Conservation (phyloP, 2,113 vertebrate genomes). For the Phylloscopus whistleri region DNA sequence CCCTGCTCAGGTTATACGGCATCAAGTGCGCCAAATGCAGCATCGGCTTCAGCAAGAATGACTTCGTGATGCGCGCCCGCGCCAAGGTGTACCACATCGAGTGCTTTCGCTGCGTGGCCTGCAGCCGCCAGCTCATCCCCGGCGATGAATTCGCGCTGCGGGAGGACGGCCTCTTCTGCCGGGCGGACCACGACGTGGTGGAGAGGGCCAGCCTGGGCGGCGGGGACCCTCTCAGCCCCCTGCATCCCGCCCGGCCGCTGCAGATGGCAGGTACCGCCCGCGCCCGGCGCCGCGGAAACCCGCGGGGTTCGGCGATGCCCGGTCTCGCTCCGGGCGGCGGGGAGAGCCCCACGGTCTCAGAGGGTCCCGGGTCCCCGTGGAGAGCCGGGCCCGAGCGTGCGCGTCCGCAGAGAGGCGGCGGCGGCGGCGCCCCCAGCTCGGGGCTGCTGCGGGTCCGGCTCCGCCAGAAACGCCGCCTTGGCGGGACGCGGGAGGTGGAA, state of each 20-base stretch:
- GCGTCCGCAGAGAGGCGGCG: not conserved
- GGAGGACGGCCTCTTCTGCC: slow-evolving; percentile 95
- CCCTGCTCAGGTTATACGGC: slow-evolving; percentile 86
- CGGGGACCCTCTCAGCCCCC: slow-evolving; percentile 90
- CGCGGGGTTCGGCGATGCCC: not conserved
- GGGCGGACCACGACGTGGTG: slow-evolving; percentile 95
- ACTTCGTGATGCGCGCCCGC: slow-evolving; percentile 97
- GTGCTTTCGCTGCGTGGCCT: slow-evolving; percentile 98
- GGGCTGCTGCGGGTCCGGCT: not conserved
- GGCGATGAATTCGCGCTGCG: slow-evolving; percentile 96
- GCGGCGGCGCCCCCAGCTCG: not conserved
- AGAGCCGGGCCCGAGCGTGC: not conserved
- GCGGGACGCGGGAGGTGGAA: not conserved
- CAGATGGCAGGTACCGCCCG: slow-evolving; percentile 94
- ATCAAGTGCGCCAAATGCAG: slow-evolving; percentile 99
- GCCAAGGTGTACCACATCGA: slow-evolving; percentile 98
- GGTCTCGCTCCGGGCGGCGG: not conserved
- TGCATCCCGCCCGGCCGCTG: slow-evolving; percentile 90
- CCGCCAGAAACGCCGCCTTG: not conserved
- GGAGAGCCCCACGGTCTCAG: not conserved
- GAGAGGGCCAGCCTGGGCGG: slow-evolving; percentile 88
- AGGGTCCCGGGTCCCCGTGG: not conserved
- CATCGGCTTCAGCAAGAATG: slow-evolving; percentile 98
- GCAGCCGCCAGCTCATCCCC: slow-evolving; percentile 96
- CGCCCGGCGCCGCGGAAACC: not conserved